Conservation (phyloP, 2,113 vertebrate species). For the Phodopus roborovskii region DNA sequence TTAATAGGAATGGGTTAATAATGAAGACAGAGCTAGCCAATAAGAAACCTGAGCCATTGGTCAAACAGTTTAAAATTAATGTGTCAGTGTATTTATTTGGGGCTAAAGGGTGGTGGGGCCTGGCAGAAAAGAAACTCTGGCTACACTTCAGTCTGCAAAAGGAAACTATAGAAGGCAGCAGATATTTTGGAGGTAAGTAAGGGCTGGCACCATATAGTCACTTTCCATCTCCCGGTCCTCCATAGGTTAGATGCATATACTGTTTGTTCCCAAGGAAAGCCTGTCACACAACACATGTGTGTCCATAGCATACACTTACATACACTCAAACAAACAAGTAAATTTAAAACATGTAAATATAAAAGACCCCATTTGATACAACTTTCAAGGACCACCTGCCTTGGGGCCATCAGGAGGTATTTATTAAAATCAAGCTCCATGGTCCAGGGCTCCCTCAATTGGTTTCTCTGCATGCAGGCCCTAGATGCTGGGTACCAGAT, state of each 20-base stretch:
- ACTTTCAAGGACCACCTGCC: not conserved
- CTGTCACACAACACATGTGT: not conserved
- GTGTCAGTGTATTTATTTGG: too few relatives aligned
- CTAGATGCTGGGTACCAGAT: not conserved
- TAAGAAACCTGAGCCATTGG: too few relatives aligned
- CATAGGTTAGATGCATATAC: not conserved
- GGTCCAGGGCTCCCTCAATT: not conserved
- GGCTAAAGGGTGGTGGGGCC: too few relatives aligned
- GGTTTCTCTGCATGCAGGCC: not conserved
- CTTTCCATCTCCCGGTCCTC: not conserved
- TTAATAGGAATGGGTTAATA: too few relatives aligned
- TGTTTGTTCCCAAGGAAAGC: not conserved
- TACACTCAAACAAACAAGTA: not conserved
- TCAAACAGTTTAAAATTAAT: too few relatives aligned
- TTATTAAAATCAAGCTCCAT: not conserved
- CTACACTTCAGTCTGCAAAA: not conserved
- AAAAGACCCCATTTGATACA: not conserved
- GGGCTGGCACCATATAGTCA: not conserved
- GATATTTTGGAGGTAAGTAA: not conserved
- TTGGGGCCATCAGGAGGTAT: not conserved
- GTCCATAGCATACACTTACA: not conserved
- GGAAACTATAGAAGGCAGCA: not conserved
- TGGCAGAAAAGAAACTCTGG: too few relatives aligned
- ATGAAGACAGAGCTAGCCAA: too few relatives aligned
- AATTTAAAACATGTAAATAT: not conserved